Percentiles rank a stretch among this genome's conserved stretches.
These are phyloP conservation scores for Panulirus ornatus DNA, from an alignment of 1,140 invertebrate species.

Conservation along the genomic window DNA sequence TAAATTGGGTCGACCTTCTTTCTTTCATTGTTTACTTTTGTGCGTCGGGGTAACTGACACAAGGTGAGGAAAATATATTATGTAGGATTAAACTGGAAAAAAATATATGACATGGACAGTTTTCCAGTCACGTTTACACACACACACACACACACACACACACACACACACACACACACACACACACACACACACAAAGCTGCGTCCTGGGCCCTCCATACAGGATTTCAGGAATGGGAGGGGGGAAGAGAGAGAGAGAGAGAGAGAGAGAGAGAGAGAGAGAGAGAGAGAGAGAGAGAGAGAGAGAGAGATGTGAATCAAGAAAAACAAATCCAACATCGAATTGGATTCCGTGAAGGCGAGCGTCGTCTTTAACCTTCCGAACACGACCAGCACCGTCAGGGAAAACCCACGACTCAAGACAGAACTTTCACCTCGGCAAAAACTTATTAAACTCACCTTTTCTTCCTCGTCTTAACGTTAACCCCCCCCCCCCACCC, in stretches of 20 bases:
- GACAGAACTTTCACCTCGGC: too few relatives aligned
- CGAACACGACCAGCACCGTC: too few relatives aligned
- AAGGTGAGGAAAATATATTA: too few relatives aligned
- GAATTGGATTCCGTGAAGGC: too few relatives aligned
- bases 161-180: conserved; percentile 26
- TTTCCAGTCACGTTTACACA: background rate
- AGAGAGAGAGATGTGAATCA: background rate
- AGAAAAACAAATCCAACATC: background rate
- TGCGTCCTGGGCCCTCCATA: too few relatives aligned
- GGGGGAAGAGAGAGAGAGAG: background rate
- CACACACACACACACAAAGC: conserved; percentile 26
- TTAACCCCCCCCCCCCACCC: background rate
- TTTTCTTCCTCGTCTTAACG: background rate
- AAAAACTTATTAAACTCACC: background rate
- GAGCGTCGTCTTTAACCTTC: too few relatives aligned
- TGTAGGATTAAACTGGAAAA: too few relatives aligned
- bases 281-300: background rate
- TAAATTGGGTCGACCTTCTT: too few relatives aligned
- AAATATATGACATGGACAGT: too few relatives aligned
- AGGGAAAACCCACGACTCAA: too few relatives aligned
- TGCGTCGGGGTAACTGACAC: too few relatives aligned
- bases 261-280: background rate
- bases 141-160: conserved; percentile 26
- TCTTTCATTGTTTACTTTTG: too few relatives aligned
- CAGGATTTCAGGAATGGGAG: background rate